Evolutionary conservation across 2,888 invertebrate genomes (phyloP).

Genomic region (Pristionchus exspectatus): DNA sequence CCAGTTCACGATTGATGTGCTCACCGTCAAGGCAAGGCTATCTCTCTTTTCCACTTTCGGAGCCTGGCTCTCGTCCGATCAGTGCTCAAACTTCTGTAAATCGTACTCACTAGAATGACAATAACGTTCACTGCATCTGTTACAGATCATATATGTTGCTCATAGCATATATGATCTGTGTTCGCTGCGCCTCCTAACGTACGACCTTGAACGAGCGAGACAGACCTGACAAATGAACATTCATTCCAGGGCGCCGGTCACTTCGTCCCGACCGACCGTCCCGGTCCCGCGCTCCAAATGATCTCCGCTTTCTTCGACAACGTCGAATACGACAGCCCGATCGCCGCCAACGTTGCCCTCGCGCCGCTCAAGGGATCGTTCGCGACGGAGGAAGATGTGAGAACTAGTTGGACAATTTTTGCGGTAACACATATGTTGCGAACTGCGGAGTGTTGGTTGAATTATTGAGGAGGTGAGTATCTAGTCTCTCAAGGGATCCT

Average conservation of each 20-base stretch:
- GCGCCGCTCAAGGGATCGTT: not conserved
- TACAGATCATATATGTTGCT: too few relatives aligned
- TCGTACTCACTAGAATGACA: too few relatives aligned
- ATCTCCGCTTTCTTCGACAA: constrained; percentile 44
- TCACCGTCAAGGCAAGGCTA: constrained; percentile 66
- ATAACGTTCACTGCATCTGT: too few relatives aligned
- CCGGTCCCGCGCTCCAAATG: constrained; percentile 86
- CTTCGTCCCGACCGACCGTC: constrained; percentile 89
- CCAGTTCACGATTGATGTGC: constrained; percentile 64
- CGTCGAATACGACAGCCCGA: not conserved
- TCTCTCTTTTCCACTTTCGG: not conserved
- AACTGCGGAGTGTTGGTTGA: too few relatives aligned
- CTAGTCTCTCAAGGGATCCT: not conserved
- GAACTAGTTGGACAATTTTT: not conserved
- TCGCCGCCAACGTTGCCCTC: constrained; percentile 32
- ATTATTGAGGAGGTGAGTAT: too few relatives aligned
- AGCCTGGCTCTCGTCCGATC: too few relatives aligned
- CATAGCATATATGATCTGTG: too few relatives aligned
- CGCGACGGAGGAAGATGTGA: constrained; percentile 16
- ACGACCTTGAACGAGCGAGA: too few relatives aligned
- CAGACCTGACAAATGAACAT: not conserved
- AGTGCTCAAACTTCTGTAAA: too few relatives aligned
- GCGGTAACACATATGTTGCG: too few relatives aligned
- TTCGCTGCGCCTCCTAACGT: too few relatives aligned
- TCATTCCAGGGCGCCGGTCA: constrained; percentile 84